Evolutionary conservation across 2,113 vertebrate genomes (phyloP), one percentile per base, ranked within the genome.

Genomic region (Cephalopholis sonnerati): DNA sequence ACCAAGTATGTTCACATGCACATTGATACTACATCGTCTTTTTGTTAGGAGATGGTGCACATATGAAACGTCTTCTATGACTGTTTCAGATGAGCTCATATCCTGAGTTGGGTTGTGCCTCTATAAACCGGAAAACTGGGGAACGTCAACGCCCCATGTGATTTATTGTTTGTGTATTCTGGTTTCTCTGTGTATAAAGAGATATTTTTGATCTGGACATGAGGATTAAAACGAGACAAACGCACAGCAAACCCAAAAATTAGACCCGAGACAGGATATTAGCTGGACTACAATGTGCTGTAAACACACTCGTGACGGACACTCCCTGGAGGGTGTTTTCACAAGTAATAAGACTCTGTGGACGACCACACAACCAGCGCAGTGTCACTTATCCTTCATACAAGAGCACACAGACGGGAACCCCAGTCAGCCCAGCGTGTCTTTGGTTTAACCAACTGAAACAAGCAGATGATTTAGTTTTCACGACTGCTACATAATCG

Each of bases 371-470:
- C 46, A 54, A 46, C 71, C 65, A 46, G 76, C 83, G 27, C 72
- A 62, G 76, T 50, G 66, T 77, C 77, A 61, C 77, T 77, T 27
- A 41, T 63, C 87, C 83, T 79, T 73, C 81, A 74, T 79, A 74
- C 11, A 17, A 15, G 53, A 62, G 25, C 44, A 53, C 44, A 53
- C 78, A 80, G 62, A 32, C 13, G 53, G 79, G 36, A 83, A 81
- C 68, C 68, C 16, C 51, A 71, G 77, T 63, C 78, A 58, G 81
- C 74, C 8, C 16, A 83, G 57, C 5, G 70, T 48, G 75, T 92
- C 93, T 94, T 93, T 94, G 94, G 94, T 93, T 81, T 61, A 86
- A 86, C 85, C 57, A 29, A 82, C 55, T 62, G 80, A 89, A 84
- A 72, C 59, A 41, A 86, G 50, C 55, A 32, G 62, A 74, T 39